Evolutionary conservation across 2,113 vertebrate species (phyloP), one percentile per base, ranked within the genome.

Genomic region (Ceyx cyanopectus): DNA sequence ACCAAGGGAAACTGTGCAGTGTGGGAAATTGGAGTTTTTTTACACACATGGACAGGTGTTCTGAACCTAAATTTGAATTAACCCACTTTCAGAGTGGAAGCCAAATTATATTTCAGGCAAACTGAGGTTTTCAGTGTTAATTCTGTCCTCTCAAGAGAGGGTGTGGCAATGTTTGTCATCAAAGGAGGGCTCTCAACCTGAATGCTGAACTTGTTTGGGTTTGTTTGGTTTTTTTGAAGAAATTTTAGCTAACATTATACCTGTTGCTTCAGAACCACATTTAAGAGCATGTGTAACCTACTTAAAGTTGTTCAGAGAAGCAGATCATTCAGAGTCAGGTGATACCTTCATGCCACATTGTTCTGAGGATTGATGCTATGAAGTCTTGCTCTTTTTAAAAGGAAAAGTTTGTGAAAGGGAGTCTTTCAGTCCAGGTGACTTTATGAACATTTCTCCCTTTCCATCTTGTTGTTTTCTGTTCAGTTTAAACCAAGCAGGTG

Each of bases 21-120:
- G 24, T 24, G 6, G 50, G 41, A 34, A 26, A 51, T 84, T 40
- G 6, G 9, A 21, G 18, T 7, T 21, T 66, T 43, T 26, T 40
- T 40, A 11, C 18, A 23, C 57, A 4, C 54, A 40, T 13, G 2
- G 65, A 22, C 5, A 1, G 0, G 0, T 21, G 41, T 58, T 58
- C 48, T 46, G 45, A 41, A 56, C 14, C 24, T 15, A 13, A n/a
- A 29, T 85, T 61, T 17, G 12, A 43, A 19, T 48, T 9, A 45
- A 13, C 48, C 60, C 7, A 0, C 4, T 45, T 79, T 50, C 66
- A 54, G 41, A 8, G 50, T 45, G 19, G 32, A 50, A 7, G 40
- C 14, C 18, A 12, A 32, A 6, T 14, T 48, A 14, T 1, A 20
- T 14, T 41, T 83, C 29, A 10, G 37, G 29, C 30, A 51, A 95